Evolutionary conservation across 2,888 invertebrate genomes (phyloP).

Genomic region (Melipona bicolor): DNA sequence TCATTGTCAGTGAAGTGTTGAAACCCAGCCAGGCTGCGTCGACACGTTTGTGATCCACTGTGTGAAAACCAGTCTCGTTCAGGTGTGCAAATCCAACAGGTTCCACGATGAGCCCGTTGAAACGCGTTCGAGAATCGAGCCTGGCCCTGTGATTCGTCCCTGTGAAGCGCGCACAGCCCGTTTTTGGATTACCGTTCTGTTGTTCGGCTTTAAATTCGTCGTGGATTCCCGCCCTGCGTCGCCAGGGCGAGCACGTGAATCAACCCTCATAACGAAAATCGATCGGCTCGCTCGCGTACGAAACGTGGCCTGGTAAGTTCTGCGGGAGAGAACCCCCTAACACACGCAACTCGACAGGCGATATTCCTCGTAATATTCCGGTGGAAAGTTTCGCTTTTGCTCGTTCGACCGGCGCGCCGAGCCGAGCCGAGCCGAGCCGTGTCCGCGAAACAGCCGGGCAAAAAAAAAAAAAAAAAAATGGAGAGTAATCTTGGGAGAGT

Average conservation of each 20-base stretch:
- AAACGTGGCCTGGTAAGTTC: constrained; percentile 68
- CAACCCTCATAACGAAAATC: constrained; percentile 64
- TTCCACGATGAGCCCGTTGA: constrained; percentile 21
- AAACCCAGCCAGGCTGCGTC: background rate
- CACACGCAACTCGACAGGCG: background rate
- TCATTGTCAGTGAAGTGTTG: constrained; percentile 53
- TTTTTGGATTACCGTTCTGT: constrained; percentile 62
- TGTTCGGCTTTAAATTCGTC: constrained; percentile 48
- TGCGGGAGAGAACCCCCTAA: constrained; percentile 22
- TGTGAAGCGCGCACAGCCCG: background rate
- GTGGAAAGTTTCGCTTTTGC: constrained; percentile 17
- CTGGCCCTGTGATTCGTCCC: constrained; percentile 20
- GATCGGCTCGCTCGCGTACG: constrained; percentile 57
- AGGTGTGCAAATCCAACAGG: constrained; percentile 57
- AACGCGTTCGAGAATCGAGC: constrained; percentile 16
- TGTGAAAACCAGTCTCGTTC: constrained; percentile 52
- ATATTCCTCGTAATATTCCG: constrained; percentile 46
- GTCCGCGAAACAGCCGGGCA: constrained; percentile 17
- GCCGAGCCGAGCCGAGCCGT: constrained; percentile 1
- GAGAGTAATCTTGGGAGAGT: constrained; percentile 57
- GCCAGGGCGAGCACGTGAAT: constrained; percentile 68
- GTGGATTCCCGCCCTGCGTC: constrained; percentile 67
- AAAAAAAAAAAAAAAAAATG: constrained; percentile 11
- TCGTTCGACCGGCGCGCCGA: background rate
- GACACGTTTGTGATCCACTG: constrained; percentile 28